Evolutionary conservation across 2,888 invertebrate species (phyloP).

Genomic region (Agriopis leucophaearia): DNA sequence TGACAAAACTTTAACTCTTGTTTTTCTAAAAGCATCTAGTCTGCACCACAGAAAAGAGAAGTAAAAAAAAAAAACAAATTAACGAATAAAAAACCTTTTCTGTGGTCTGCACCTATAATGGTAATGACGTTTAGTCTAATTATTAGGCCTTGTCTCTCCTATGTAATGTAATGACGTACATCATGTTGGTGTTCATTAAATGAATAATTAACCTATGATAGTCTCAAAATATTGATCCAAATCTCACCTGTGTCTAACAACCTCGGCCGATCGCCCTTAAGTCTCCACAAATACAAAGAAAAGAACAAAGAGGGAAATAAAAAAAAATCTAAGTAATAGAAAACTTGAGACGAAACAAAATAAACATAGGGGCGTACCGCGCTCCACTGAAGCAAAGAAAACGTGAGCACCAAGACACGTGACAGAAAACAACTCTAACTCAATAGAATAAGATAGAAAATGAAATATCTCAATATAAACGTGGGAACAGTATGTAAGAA

Average conservation of each 20-base stretch:
- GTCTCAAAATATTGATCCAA: neutral
- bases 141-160: no score
- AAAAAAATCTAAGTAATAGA: constrained; percentile 33
- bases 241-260: neutral
- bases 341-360: constrained; percentile 30
- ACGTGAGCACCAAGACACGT: constrained; percentile 13
- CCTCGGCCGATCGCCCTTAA: constrained; percentile 6
- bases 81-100: no score
- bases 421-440: constrained; percentile 15
- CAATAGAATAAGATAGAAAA: constrained; percentile 8
- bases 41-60: no score
- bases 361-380: constrained; percentile 25
- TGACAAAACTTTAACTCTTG: no score
- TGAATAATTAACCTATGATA: neutral
- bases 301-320: constrained; percentile 19
- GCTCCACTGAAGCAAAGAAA: constrained; percentile 32
- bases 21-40: no score
- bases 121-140: no score
- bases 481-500: constrained; percentile 22
- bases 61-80: no score
- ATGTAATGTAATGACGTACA: no score
- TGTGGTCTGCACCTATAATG: no score
- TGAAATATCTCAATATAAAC: constrained; percentile 4
- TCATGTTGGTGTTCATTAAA: no score
- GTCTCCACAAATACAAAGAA: constrained; percentile 16